These are phyloP conservation scores for Galerucella calmariensis DNA, from an alignment of 2,888 invertebrate species.

Conservation along the genomic window DNA sequence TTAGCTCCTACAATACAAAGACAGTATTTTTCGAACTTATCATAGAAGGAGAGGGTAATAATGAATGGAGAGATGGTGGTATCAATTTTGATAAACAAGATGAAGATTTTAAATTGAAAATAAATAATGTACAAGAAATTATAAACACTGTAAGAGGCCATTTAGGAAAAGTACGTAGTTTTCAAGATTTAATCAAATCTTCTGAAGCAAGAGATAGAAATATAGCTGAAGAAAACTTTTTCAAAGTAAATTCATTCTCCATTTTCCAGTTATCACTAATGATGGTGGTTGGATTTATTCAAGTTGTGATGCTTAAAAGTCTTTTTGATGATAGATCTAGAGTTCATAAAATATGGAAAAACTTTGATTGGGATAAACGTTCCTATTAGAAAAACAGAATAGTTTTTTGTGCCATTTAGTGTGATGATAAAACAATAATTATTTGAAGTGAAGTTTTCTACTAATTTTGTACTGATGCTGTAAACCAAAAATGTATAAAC, in stretches of 20 bases:
- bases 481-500: too few relatives aligned
- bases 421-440: neutral
- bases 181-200: conserved; percentile 78
- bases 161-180: conserved; percentile 71
- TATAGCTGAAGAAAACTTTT: conserved; percentile 82
- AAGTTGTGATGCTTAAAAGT: conserved; percentile 82
- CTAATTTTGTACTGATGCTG: too few relatives aligned
- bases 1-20: conserved; percentile 84
- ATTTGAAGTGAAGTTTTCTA: neutral
- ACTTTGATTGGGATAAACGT: conserved; percentile 32
- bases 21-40: conserved; percentile 85
- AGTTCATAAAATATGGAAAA: conserved; percentile 60
- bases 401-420: conserved; percentile 1
- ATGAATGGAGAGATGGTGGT: conserved; percentile 67
- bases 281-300: conserved; percentile 77
- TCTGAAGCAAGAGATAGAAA: conserved; percentile 85
- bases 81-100: conserved; percentile 63
- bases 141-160: conserved; percentile 73
- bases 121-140: conserved; percentile 74
- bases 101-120: conserved; percentile 70
- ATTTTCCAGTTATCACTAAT: conserved; percentile 78
- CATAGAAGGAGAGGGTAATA: conserved; percentile 70
- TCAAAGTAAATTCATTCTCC: conserved; percentile 84
- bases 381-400: neutral
- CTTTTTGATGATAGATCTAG: conserved; percentile 74